A percentile compares a stretch with the other conserved stretches of the same genome.
These are phyloP conservation scores for Neoascia interrupta DNA, from an alignment of 2,888 invertebrate genomes.

Conservation along the genomic window DNA sequence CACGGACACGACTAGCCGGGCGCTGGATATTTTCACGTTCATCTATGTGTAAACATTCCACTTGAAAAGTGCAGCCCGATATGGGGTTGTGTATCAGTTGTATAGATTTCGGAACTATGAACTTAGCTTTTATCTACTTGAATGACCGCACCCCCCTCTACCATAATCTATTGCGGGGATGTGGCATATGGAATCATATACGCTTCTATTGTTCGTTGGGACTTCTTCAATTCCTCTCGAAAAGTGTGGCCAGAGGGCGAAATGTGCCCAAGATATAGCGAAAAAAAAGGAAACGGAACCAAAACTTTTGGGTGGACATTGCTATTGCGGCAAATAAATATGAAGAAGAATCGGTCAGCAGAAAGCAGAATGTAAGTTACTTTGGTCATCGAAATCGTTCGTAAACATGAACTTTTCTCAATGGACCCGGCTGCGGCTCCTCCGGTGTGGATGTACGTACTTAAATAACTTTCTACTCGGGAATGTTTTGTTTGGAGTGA, in stretches of 20 bases:
- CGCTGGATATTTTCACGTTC: conserved; percentile 48
- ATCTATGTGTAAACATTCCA: conserved; percentile 39
- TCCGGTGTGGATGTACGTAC: conserved; percentile 15
- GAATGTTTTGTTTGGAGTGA: conserved; percentile 31
- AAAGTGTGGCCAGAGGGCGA: conserved; percentile 1
- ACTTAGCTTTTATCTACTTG: conserved; percentile 50
- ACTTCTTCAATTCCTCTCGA: conserved; percentile 19
- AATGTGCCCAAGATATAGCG: neutral
- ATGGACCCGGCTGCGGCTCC: neutral
- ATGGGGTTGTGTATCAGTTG: conserved; percentile 40
- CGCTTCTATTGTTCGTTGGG: conserved; percentile 54
- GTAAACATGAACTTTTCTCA: conserved; percentile 51
- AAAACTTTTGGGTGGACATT: conserved; percentile 22
- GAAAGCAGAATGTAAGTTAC: conserved; percentile 30
- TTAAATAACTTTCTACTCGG: conserved; percentile 28
- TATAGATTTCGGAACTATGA: conserved; percentile 43
- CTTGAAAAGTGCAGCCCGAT: conserved; percentile 38
- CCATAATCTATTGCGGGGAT: no score
- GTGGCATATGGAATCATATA: conserved; percentile 49
- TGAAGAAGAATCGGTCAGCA: conserved; percentile 14
- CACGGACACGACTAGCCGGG: neutral
- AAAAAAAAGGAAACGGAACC: conserved; percentile 7
- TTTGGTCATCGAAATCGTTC: conserved; percentile 30
- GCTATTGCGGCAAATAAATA: conserved; percentile 28
- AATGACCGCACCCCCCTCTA: neutral